Evolutionary conservation across 2,888 invertebrate genomes (phyloP), one percentile per base, ranked within the genome.

Genomic region (Nymphalis c-album): DNA sequence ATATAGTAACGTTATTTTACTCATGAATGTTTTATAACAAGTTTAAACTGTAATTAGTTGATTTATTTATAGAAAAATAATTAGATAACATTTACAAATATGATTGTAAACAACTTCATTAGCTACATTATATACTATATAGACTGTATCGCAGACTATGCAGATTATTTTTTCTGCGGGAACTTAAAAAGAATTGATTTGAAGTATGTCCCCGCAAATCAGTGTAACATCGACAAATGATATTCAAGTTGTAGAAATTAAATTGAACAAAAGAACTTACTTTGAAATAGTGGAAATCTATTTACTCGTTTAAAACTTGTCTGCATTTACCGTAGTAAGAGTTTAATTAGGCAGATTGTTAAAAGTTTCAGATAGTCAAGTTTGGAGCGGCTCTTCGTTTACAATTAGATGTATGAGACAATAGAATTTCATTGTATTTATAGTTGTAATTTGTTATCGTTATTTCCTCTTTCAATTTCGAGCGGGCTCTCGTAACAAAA

Each of bases 331-430:
- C 61, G 51, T 55, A 46, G 67, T 59, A 62, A 45, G 63, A 67
- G 55, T 70, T 67, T 67, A 70, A 67, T 70, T 70, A 70, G 67
- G 63, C 60, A 64, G 69, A 70, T 70, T 70, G 69, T 70, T 70
- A 67, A 69, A 61, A 70, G 60, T 70, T 67, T 50, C 60, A 47
- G 53, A 65, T 48, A 35, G 55, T 55, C 35, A 22, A 61, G 60
- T 60, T 61, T 55, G 53, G 53, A 65, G 17, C 65, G 60, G 60
- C 53, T 40, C 22, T n/a, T 40, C 47, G 35, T 46, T 60, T 57
- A 40, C 35, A 57, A 57, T 57, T 55, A 55, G 53, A 55, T 31
- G 53, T 55, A 55, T 55, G 53, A 31, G 53, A 55, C 31, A n/a
- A 26, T 55, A 7, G 53, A n/a, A 26, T n/a, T 31, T 7, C 31